Evolutionary conservation across 2,797 vertebrate species (phyloP), one percentile per base, ranked within the genome.

Genomic region (Sebastes hubbsi): DNA sequence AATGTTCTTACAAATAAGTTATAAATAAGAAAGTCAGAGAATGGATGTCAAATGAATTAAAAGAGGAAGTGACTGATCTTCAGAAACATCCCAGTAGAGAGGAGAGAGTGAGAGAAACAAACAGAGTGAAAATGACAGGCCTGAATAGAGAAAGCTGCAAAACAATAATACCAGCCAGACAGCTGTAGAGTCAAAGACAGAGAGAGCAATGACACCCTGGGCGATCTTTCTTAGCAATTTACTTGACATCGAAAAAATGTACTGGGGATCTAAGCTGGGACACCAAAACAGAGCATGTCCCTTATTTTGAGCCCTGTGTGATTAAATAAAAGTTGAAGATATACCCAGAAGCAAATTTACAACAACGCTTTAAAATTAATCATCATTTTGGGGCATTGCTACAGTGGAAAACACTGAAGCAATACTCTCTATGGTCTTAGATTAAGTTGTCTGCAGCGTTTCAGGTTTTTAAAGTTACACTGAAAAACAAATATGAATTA

Each of bases 111-210:
- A 75, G 73, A 72, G 46, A 79, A 83, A 82, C 29, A 66, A 77
- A 68, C 25, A 16, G 30, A 86, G 66, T 76, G 27, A 80, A 82
- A 61, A 82, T 80, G 86, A 87, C 81, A 87, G n/a, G 67, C 67
- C 42, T 71, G 78, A 79, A 83, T 6, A 64, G 27, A 81, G 42
- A 25, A 85, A 68, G 42, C 38, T 72, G 78, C 12, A 59, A 67
- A 14, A 68, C 73, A 82, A 65, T 58, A 49, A 77, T 69, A 75
- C 75, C 60, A 61, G 55, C 66, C 72, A 75, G 52, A 62, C 49
- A 64, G 49, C 58, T 55, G 61, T 30, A 70, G 68, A 71, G 60
- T 25, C 71, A n/a, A 58, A 82, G 78, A 74, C 74, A 74, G 66
- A 68, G 22, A 49, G 75, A 74, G 32, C 68, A 70, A 62, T 61